These are phyloP conservation scores for Agrilus planipennis DNA, from an alignment of 1,140 invertebrate genomes.

Conservation along the genomic window DNA sequence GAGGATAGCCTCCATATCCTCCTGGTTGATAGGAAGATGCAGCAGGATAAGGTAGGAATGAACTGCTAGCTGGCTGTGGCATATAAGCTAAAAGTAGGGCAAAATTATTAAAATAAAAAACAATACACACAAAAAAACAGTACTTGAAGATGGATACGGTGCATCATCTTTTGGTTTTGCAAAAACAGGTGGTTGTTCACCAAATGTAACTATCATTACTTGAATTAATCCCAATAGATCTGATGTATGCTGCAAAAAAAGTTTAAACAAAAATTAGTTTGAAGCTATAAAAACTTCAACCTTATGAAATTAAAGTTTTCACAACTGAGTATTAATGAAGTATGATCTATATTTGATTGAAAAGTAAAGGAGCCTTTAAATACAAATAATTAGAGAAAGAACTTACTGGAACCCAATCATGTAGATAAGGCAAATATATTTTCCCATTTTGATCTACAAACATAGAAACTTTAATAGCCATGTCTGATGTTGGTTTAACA, in stretches of 20 bases:
- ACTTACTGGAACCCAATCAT: constrained; percentile 84
- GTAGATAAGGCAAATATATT: constrained; percentile 92
- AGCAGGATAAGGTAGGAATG: constrained; percentile 12
- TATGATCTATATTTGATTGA: too few relatives aligned
- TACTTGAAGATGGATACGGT: constrained; percentile 52
- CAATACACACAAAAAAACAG: neutral
- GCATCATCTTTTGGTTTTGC: constrained; percentile 47
- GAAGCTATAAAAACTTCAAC: neutral
- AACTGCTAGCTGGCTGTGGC: constrained; percentile 4
- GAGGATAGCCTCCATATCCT: constrained; percentile 20
- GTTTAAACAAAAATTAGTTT: neutral
- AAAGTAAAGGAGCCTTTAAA: too few relatives aligned
- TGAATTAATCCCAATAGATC: constrained; percentile 79
- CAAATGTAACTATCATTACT: constrained; percentile 87
- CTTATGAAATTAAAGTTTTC: too few relatives aligned
- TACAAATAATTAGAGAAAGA: constrained; percentile 1
- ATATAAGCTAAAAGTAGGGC: constrained; percentile 24
- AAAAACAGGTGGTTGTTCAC: constrained; percentile 91
- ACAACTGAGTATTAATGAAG: too few relatives aligned
- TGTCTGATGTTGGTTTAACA: constrained; percentile 89
- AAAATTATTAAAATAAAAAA: neutral
- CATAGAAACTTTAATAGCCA: constrained; percentile 90
- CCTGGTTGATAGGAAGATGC: constrained; percentile 23
- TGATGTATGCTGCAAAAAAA: constrained; percentile 53
- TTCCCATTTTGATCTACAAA: constrained; percentile 93